These are phyloP conservation scores for Bathynomus jamesi DNA, from an alignment of 1,140 invertebrate genomes.

Conservation along the genomic window DNA sequence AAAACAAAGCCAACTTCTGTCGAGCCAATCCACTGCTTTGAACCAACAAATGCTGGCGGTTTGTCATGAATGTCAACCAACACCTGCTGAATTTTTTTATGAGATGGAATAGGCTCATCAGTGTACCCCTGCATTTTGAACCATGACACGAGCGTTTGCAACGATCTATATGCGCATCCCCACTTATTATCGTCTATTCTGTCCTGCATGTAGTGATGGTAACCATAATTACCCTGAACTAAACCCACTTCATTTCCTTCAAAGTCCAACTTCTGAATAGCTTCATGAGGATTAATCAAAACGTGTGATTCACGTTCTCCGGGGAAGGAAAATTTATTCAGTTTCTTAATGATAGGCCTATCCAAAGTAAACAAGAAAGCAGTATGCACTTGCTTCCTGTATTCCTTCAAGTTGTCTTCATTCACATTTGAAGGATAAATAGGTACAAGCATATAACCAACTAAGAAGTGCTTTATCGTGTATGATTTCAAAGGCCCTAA, in stretches of 20 bases:
- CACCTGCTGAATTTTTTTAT: constrained; percentile 83
- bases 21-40: constrained; percentile 94
- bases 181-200: constrained; percentile 91
- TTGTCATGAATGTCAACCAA: constrained; percentile 94
- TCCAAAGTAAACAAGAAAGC: neutral
- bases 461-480: neutral
- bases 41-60: constrained; percentile 73
- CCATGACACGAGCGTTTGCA: constrained; percentile 97
- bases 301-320: neutral
- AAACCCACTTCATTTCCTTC: constrained; percentile 39
- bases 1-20: constrained; percentile 92
- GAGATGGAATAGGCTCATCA: constrained; percentile 65
- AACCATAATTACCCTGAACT: constrained; percentile 80
- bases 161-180: constrained; percentile 97
- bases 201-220: constrained; percentile 97
- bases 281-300: neutral
- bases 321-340: neutral
- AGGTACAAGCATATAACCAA: neutral
- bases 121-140: constrained; percentile 89
- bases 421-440: neutral
- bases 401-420: neutral
- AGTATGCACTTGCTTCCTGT: neutral
- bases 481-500: neutral
- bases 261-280: neutral
- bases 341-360: neutral